phyloP scores from a whole-genome alignment of 2,113 vertebrate genomes.

The Rafetus swinhoei region DNA sequence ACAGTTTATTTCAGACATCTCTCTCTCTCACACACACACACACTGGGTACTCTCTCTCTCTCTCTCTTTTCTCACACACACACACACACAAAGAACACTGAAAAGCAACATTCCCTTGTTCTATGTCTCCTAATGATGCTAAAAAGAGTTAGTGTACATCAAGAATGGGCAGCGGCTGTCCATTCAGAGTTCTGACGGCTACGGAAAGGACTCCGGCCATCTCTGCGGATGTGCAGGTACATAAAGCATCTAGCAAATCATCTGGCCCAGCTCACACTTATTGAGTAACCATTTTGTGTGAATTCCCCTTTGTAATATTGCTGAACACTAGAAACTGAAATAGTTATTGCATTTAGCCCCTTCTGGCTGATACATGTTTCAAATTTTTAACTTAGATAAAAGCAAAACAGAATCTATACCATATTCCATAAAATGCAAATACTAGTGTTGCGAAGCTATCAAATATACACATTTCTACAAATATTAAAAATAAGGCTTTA shows the following conservation, averaged over 20 bases:
- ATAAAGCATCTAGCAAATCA: too few species aligned
- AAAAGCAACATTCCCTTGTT: background rate
- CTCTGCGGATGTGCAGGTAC: too few species aligned
- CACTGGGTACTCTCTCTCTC: too few species aligned
- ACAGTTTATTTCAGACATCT: background rate
- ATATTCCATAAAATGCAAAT: conserved; percentile 95
- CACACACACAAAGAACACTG: background rate
- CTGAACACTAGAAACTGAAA: conserved; percentile 5
- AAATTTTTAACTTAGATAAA: conserved; percentile 22
- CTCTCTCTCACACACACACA: too few species aligned
- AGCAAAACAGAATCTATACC: conserved; percentile 76
- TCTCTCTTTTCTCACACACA: background rate
- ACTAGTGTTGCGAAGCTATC: conserved; percentile 94
- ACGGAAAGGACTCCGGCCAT: too few species aligned
- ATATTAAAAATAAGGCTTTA: conserved; percentile 39
- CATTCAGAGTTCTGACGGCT: too few species aligned
- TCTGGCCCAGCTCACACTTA: too few species aligned
- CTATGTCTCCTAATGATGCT: background rate
- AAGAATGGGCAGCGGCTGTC: too few species aligned
- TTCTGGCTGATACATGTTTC: conserved; percentile 17
- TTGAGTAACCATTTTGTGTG: background rate
- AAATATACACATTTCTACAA: conserved; percentile 92
- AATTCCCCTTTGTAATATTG: background rate
- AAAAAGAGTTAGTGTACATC: background rate
- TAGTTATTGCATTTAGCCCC: background rate